Base-by-base conservation (phyloP, 1,140 invertebrate genomes). In the Micrasema minimum region DNA sequence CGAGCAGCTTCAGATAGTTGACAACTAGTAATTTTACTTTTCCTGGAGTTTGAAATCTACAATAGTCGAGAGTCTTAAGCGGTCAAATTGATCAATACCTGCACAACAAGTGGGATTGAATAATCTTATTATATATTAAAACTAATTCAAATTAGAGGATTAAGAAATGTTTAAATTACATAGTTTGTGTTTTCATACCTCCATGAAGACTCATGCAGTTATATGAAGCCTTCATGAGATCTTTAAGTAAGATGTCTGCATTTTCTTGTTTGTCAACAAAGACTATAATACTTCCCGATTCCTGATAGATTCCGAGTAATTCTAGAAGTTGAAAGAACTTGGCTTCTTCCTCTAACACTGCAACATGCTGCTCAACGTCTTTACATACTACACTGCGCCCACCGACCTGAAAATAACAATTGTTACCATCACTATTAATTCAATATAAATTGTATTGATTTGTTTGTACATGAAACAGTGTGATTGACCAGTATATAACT, bases 231-330 rank as follows among this genome's bases (percentile, higher is more conserved):
- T 96, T 98, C 92, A 99, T 96, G 0, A 99, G 86, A 78, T 99
- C 95, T 80, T 97, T 96, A 23, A 99, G 84, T 3, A 99, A 81
- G 14, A 93, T 94, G 79, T 99, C 98, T 0, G 97, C 93, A 81
- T 97, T 94, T 80, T 99, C 98, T 83, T 99, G 98, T 78, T 99
- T 99, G 78, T 99, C 98, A 0, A 99, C 98, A 83, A 99, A 99
- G 11, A 99, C 93, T 65, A 99, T 94, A 5, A 93, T 92, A 77
- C 93, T 96, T 18, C 98, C 98, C 77, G 93, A 87, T 76, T 97
- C 93, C 78, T 96, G 95, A 84, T 97, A 99, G 64, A 95, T 86
- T 1, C 98, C 98, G 2, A 99, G 84, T 10, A 99, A 85, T 82
- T 99, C 98, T 4, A 99, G 82, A 0, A 99, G 85, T 83, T 99